phyloP scores from a whole-genome alignment of 2,797 vertebrate genomes.

The Lagorchestes hirsutus region DNA sequence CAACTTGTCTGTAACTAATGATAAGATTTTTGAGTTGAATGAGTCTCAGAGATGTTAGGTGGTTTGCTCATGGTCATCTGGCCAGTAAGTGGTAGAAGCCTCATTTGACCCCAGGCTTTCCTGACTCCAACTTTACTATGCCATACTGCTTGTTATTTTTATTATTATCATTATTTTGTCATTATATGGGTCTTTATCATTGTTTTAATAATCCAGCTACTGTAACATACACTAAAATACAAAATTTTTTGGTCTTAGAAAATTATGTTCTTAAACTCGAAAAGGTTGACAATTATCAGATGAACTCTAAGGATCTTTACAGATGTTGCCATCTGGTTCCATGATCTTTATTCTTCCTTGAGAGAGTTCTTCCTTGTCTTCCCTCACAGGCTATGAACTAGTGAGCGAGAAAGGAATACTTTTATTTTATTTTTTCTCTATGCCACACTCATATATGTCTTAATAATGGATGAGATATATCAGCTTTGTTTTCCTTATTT shows the following conservation, averaged over 20 bases:
- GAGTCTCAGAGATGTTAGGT: background rate
- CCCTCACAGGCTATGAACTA: background rate
- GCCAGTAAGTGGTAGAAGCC: background rate
- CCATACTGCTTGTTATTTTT: background rate
- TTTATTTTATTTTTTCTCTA: background rate
- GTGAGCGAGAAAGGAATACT: background rate
- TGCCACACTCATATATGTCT: background rate
- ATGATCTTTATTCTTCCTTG: background rate
- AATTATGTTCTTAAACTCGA: background rate
- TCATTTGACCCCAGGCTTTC: background rate
- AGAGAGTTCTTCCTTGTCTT: background rate
- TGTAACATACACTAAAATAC: background rate
- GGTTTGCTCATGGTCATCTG: background rate
- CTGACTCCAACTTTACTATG: background rate
- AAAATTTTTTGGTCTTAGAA: background rate
- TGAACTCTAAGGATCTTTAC: background rate
- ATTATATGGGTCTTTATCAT: background rate
- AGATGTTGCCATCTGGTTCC: background rate
- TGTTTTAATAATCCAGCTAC: background rate
- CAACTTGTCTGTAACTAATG: background rate
- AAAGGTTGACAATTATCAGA: background rate
- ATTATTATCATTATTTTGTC: background rate
- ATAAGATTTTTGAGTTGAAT: background rate
- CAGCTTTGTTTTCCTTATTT: background rate
- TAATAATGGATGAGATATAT: background rate